Percentiles rank a stretch among this genome's conserved stretches.
Evolutionary conservation across 1,140 invertebrate species (phyloP).

Genomic region (Monochamus saltuarius): DNA sequence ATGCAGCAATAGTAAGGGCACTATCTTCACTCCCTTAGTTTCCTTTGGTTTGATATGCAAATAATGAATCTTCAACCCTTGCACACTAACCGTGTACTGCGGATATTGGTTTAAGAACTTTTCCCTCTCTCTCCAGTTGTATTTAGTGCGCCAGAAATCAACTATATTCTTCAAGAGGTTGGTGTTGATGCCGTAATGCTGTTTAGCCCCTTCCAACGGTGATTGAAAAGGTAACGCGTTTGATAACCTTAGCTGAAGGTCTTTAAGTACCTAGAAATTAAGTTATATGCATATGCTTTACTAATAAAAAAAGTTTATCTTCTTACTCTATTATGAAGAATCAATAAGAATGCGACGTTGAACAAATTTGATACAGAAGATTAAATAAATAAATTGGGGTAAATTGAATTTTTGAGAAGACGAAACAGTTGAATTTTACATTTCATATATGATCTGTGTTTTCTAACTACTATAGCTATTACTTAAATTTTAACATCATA

Average conservation of each 20-base stretch:
- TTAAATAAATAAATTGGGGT: too few species aligned
- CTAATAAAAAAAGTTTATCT: too few species aligned
- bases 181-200: constrained; percentile 76
- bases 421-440: too few species aligned
- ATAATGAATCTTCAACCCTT: constrained; percentile 66
- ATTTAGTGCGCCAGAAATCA: constrained; percentile 77
- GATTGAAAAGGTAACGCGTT: constrained; percentile 56
- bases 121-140: constrained; percentile 71
- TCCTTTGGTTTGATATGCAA: constrained; percentile 61
- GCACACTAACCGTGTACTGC: constrained; percentile 64
- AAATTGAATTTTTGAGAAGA: too few species aligned
- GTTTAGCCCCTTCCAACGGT: constrained; percentile 67
- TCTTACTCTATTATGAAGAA: too few species aligned
- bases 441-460: too few species aligned
- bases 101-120: constrained; percentile 68
- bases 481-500: too few species aligned
- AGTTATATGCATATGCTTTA: too few species aligned
- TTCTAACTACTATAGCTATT: too few species aligned
- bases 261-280: constrained; percentile 56
- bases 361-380: too few species aligned
- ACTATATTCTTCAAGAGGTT: constrained; percentile 65
- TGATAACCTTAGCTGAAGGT: constrained; percentile 62
- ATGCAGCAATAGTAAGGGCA: constrained; percentile 75
- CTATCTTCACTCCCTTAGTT: constrained; percentile 36
- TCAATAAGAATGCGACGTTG: too few species aligned